Evolutionary conservation across 2,113 vertebrate genomes (phyloP), one percentile per base, ranked within the genome.

Genomic region (Campylorhamphus procurvoides): DNA sequence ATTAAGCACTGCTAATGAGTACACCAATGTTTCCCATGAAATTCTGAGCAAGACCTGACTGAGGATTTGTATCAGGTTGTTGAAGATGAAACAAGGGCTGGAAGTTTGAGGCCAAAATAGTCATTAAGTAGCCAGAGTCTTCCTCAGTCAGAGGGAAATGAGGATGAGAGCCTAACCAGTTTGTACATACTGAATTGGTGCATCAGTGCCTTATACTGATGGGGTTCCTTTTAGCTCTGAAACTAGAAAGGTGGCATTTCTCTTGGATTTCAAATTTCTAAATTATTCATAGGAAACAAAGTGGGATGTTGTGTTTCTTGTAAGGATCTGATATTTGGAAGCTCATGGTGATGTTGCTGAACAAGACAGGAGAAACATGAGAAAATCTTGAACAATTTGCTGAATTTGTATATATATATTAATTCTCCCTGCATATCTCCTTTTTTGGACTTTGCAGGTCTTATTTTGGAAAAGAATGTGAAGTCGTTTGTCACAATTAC

Each of bases 401-500:
- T 82, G 55, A 47, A 63, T 88, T 86, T 74, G 10, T 55, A 3
- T 39, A 3, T 39, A 35, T 74, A 10, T 53, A 3, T 39, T 49
- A 20, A 78, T 80, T 83, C 40, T 28, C 17, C 5, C 7, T 60
- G 18, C 31, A 19, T 27, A 49, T 49, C 10, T 4, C 22, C 37
- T 52, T 28, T 52, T 18, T 25, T 72, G 98, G n/a, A 91, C 40
- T 67, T 77, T 91, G 35, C 97, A 99, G 99, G 96, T 98, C 98
- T 69, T 92, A 87, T 16, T 99, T 98, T 85, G 99, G 99, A 85
- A 98, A 97, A 84, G 99, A 99, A 93, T 98, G 95, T 31, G 99
- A 99, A 95, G 97, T 99, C 8, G 96, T 97, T 2, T 98, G 98
- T 77, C 98, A 99, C 87, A 99, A 99, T 7, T 98, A 98, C 49